Evolutionary conservation across 2,797 vertebrate species (phyloP), one percentile per base, ranked within the genome.

Genomic region (Alexandromys oeconomus): DNA sequence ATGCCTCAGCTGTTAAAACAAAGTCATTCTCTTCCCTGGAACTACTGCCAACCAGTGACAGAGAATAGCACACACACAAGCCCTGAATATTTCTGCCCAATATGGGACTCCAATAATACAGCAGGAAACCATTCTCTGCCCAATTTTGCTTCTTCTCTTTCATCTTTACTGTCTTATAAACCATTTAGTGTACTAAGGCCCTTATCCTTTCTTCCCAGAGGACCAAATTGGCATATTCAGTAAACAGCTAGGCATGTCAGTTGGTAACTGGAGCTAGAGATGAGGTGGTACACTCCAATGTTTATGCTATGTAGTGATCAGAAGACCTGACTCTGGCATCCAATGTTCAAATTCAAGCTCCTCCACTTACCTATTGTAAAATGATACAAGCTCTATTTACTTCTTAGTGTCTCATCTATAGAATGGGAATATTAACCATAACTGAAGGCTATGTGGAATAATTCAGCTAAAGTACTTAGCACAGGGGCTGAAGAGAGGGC

Each of bases 151-250:
- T 78, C 81, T 43, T 81, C 5, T 40, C 65, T 40, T 87, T 76
- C 63, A n/a, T 71, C 34, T 82, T 92, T 77, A 69, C 15, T 37
- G 10, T 73, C 54, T 67, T 78, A 57, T 77, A 29, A 90, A 54
- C 14, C 10, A 91, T 59, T 94, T 73, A 5, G 15, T 76, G 34
- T 51, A 43, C 31, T 77, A 84, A 90, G 74, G 63, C 81, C 80
- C 67, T 95, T 71, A 73, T 27, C 27, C 27, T 86, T 79, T 96
- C 67, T 76, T 92, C 13, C 86, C 78, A 88, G 21, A 89, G n/a
- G 10, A 85, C 37, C 23, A 63, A 90, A 85, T 74, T 48, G 17
- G 59, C 9, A 51, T 2, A 78, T 40, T 12, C 29, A 79, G 57
- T 76, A 57, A 85, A 67, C n/a, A 87, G 48, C 2, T 87, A 69